These are phyloP conservation scores for Cremastobaeus sp. DNA, from an alignment of 2,888 invertebrate genomes.

Conservation along the genomic window DNA sequence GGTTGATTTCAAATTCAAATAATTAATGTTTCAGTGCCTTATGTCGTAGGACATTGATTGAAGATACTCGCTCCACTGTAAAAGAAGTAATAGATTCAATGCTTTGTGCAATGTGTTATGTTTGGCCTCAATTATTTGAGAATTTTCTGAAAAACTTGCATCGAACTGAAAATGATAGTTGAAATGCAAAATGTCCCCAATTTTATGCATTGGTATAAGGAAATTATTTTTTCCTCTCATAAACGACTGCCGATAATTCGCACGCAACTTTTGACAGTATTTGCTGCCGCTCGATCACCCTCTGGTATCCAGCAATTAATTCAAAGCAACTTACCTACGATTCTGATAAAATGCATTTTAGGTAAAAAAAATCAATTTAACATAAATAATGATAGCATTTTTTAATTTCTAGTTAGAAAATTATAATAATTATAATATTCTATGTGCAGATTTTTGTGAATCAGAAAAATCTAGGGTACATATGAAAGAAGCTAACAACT, in stretches of 20 bases:
- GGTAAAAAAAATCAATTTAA: constrained; percentile 54
- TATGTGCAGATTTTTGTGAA: constrained; percentile 70
- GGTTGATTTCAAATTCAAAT: background rate
- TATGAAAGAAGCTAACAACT: constrained; percentile 10
- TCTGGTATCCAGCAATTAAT: constrained; percentile 87
- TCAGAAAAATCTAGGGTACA: constrained; percentile 66
- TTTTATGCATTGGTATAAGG: constrained; percentile 81
- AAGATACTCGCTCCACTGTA: constrained; percentile 85
- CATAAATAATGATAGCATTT: no score
- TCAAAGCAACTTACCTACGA: constrained; percentile 85
- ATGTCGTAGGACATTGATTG: constrained; percentile 87
- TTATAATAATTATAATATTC: no score
- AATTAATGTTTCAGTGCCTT: constrained; percentile 79
- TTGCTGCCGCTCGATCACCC: constrained; percentile 89
- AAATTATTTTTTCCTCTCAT: no score
- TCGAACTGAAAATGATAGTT: constrained; percentile 79
- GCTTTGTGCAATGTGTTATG: constrained; percentile 91
- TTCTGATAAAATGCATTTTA: constrained; percentile 82
- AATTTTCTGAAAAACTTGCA: constrained; percentile 86
- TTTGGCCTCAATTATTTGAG: constrained; percentile 87
- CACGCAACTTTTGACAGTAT: constrained; percentile 86
- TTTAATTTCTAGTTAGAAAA: no score
- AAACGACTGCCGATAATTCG: constrained; percentile 81
- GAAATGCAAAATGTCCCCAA: constrained; percentile 80
- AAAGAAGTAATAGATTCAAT: constrained; percentile 92